Conservation (phyloP, 2,113 vertebrate genomes). For the Corythornis madagascariensis region DNA sequence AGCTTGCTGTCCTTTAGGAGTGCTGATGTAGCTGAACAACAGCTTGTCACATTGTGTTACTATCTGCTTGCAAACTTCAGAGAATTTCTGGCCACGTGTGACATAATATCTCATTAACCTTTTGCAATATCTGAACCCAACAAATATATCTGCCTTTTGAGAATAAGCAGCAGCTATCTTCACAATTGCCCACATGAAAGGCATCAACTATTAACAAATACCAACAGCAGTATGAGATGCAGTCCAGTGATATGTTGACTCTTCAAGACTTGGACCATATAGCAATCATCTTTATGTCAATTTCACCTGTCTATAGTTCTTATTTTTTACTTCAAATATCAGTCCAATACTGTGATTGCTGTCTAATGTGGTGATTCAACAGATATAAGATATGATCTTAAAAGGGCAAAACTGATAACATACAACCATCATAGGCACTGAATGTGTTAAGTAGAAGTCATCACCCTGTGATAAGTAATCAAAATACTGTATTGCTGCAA, state of each 20-base stretch:
- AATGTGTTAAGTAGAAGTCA: not conserved
- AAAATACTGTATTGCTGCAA: not conserved
- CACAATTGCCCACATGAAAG: not conserved
- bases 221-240: not conserved
- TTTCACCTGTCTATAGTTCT: not conserved
- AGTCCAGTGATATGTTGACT: not conserved
- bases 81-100: not conserved
- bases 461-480: not conserved
- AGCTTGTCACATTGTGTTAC: conserved; percentile 13
- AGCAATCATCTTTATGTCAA: not conserved
- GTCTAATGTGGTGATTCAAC: not conserved
- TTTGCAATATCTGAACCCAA: not conserved
- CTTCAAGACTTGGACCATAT: not conserved
- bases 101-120: conserved; percentile 29
- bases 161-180: not conserved
- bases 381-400: not conserved
- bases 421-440: not conserved
- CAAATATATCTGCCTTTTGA: conserved; percentile 1
- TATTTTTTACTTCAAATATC: not conserved
- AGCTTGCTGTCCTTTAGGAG: not conserved
- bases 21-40: conserved; percentile 29
- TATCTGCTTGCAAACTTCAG: not conserved
- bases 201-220: conserved; percentile 5
- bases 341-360: not conserved
- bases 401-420: not conserved